Percentiles rank a stretch among this genome's conserved stretches.
phyloP scores from a whole-genome alignment of 2,113 vertebrate genomes.

The Gulo gulo region DNA sequence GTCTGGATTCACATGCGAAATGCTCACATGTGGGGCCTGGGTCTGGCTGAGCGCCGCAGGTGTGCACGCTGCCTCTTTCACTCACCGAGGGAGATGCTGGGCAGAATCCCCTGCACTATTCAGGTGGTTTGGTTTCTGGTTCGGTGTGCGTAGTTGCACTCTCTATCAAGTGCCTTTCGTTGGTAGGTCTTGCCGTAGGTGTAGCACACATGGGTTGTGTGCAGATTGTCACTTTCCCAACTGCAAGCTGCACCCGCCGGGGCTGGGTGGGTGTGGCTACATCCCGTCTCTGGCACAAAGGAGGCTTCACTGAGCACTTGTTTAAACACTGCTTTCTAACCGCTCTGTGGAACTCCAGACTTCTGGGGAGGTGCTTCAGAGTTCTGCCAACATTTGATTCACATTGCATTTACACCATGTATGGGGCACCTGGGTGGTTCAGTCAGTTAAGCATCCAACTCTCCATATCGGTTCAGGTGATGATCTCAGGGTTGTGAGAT shows the following conservation, averaged over 20 bases:
- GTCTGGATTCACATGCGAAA: not conserved
- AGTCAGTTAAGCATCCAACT: no score
- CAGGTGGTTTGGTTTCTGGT: not conserved
- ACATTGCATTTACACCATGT: not conserved
- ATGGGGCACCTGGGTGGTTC: not conserved
- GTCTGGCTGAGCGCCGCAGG: not conserved
- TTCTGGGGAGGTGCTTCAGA: not conserved
- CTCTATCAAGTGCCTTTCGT: not conserved
- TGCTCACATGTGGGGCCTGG: not conserved
- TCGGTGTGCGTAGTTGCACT: not conserved
- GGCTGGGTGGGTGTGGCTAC: not conserved
- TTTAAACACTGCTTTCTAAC: not conserved
- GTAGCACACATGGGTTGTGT: not conserved
- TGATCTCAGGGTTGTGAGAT: no score
- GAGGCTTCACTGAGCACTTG: not conserved
- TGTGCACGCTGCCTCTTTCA: not conserved
- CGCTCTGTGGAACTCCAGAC: rapidly evolving
- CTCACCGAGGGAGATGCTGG: not conserved
- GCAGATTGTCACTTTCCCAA: not conserved
- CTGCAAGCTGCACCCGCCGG: no score
- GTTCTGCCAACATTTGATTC: not conserved
- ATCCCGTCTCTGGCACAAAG: not conserved
- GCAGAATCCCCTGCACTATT: not conserved
- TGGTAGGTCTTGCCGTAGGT: not conserved
- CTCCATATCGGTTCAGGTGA: no score